Percentiles rank a stretch among this genome's conserved stretches.
Evolutionary conservation across 2,113 vertebrate species (phyloP).

Genomic region (Archocentrus centrarchus): DNA sequence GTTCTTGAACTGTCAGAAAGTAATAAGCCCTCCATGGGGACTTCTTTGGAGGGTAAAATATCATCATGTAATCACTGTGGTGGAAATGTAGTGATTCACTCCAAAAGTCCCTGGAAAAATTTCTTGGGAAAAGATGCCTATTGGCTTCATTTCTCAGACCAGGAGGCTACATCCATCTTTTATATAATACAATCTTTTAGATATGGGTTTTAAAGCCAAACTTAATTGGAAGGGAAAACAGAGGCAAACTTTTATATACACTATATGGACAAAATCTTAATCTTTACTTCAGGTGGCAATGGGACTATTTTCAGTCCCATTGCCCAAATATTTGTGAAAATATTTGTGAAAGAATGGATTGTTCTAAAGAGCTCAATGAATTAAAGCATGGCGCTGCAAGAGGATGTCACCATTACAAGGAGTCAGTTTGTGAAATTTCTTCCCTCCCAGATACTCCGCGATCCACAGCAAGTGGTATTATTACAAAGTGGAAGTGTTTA

Average conservation of each 20-base stretch:
- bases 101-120: background rate
- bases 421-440: no score
- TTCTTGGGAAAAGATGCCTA: background rate
- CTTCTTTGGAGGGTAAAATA: background rate
- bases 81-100: conserved; percentile 3
- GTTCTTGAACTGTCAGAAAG: background rate
- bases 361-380: no score
- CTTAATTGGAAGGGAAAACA: background rate
- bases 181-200: background rate
- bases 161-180: background rate
- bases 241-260: background rate
- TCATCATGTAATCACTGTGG: conserved; percentile 9
- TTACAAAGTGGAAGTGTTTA: no score
- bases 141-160: background rate
- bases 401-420: no score
- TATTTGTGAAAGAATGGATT: no score
- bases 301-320: background rate
- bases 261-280: background rate
- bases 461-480: no score
- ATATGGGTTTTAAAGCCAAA: background rate
- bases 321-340: no score
- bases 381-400: no score
- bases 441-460: no score
- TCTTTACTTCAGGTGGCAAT: background rate
- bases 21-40: background rate